Evolutionary conservation across 2,888 invertebrate species (phyloP), one percentile per base, ranked within the genome.

Genomic region (Synergus gifuensis): DNA sequence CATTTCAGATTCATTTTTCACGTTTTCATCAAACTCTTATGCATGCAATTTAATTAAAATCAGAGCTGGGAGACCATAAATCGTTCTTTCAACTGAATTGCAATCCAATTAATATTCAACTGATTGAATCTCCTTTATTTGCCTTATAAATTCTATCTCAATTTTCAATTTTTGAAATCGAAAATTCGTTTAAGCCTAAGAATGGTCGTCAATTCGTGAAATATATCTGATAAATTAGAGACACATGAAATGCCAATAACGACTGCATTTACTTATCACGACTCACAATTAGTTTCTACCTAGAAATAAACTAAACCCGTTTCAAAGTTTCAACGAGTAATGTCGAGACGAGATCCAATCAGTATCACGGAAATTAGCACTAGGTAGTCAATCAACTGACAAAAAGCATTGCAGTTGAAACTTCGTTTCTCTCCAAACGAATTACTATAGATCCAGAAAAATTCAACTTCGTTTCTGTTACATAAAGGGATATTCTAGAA

Each of bases 361-460:
- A 60, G 60, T 60, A 18, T 22, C 60, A 60, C 60, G 60, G 60
- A 60, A 60, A 60, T 60, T 60, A 60, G 60, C 60, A 60, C 60
- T 60, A 18, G 60, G 60, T 60, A 60, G 60, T 60, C 60, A 60
- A 60, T 60, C 60, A 60, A 60, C 60, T 12, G 60, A 60, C 60
- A 60, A 60, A 60, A 60, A 22, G 22, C 22, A 11, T 22, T 60
- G 60, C 8, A 22, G 18, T 22, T 22, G 60, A 22, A 60, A 18
- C 60, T 60, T 22, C 60, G 22, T 60, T 60, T 60, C 60, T 12
- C 60, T 22, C 60, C 22, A 22, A 60, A 60, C 22, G 11, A 22
- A 12, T 49, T 49, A 60, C n/a, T 60, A 60, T 11, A 60, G 3
- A 18, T 60, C 58, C 18, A 22, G 22, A 22, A 22, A 22, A 60